phyloP scores from a whole-genome alignment of 2,888 invertebrate species.

The Blera fallax region DNA sequence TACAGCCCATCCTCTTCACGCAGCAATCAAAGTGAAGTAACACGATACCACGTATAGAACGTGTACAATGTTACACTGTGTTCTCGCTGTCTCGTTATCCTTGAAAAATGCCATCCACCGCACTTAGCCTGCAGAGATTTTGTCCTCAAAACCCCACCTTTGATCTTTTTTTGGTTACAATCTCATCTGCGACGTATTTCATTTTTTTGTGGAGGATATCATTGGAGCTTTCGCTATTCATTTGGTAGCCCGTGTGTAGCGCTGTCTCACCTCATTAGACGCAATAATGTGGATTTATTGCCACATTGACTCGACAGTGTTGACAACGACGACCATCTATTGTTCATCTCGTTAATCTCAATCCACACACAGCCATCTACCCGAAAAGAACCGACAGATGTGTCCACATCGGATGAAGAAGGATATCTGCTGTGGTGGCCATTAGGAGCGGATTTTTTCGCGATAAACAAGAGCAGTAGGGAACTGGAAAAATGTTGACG shows the following conservation, averaged over 20 bases:
- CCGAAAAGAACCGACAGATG: neutral
- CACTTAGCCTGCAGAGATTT: conserved; percentile 27
- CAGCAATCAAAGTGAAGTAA: neutral
- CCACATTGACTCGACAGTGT: conserved; percentile 46
- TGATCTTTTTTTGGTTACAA: neutral
- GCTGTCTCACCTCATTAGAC: conserved; percentile 55
- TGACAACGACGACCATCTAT: conserved; percentile 16
- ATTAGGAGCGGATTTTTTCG: neutral
- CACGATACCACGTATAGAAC: neutral
- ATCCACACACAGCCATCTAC: neutral
- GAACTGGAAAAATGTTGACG: neutral
- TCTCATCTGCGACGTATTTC: conserved; percentile 21
- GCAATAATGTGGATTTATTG: conserved; percentile 57
- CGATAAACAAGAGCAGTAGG: neutral
- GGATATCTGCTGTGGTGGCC: neutral
- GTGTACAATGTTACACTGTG: neutral
- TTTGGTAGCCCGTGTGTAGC: neutral
- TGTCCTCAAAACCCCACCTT: neutral
- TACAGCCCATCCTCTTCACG: neutral
- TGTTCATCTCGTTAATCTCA: conserved; percentile 44
- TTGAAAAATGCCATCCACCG: conserved; percentile 53
- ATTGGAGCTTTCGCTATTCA: conserved; percentile 12
- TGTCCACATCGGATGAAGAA: conserved; percentile 2
- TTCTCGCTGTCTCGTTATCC: conserved; percentile 23
- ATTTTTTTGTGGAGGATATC: neutral